These are phyloP conservation scores for Drosophila macrospina DNA, from an alignment of 2,888 invertebrate genomes.

Conservation along the genomic window DNA sequence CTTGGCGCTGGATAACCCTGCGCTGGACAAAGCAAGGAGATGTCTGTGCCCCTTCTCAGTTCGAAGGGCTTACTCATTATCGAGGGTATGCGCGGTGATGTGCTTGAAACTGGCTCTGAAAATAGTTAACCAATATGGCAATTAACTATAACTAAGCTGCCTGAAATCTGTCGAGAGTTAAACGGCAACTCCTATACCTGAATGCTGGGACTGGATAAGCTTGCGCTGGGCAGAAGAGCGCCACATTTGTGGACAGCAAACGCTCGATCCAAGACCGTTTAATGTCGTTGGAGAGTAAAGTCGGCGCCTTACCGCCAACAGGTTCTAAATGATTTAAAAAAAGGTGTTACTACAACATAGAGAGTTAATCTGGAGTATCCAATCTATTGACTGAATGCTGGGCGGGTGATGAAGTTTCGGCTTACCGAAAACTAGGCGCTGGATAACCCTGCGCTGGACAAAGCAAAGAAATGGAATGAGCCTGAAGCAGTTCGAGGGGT, in stretches of 20 bases:
- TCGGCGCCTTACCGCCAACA: conserved; percentile 86
- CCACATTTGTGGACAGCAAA: conserved; percentile 88
- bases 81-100: conserved; percentile 86
- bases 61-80: conserved; percentile 83
- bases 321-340: conserved; percentile 64
- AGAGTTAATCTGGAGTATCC: conserved; percentile 79
- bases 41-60: conserved; percentile 56
- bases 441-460: conserved; percentile 92
- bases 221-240: conserved; percentile 91
- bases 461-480: conserved; percentile 85
- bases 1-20: conserved; percentile 90
- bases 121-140: conserved; percentile 9
- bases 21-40: conserved; percentile 89
- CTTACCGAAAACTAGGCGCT: conserved; percentile 89
- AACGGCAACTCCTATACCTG: conserved; percentile 86
- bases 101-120: conserved; percentile 87
- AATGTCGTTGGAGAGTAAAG: conserved; percentile 86
- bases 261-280: conserved; percentile 87
- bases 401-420: conserved; percentile 17
- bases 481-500: conserved; percentile 77
- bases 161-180: conserved; percentile 29
- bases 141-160: background rate
- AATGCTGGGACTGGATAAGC: conserved; percentile 90
- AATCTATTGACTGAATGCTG: conserved; percentile 38
- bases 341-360: background rate